These are phyloP conservation scores for Anabacerthia variegaticeps DNA, from an alignment of 2,797 vertebrate species.

Conservation along the genomic window DNA sequence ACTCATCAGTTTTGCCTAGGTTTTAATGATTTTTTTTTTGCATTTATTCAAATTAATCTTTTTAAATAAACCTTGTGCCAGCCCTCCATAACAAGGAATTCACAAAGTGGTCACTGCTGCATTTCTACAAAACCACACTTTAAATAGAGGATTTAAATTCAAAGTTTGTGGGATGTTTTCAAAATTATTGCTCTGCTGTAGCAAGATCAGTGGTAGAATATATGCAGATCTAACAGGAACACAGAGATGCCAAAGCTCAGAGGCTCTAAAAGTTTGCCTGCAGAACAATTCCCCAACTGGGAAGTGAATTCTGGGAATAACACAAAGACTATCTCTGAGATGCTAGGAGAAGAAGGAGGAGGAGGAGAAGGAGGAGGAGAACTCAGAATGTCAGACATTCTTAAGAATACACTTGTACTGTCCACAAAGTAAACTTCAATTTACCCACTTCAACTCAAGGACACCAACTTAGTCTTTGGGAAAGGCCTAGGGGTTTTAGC, in stretches of 20 bases:
- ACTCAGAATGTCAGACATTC: not conserved
- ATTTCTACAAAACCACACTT: not conserved
- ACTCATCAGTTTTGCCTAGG: not conserved
- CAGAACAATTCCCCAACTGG: not conserved
- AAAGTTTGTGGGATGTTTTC: not conserved
- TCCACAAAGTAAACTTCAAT: not conserved
- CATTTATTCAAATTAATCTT: not conserved
- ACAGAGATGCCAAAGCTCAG: not conserved
- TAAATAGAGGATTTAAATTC: not conserved
- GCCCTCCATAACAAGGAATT: not conserved
- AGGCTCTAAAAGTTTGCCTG: not conserved
- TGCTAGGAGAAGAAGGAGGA: too few species aligned
- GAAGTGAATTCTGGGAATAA: not conserved
- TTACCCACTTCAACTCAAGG: not conserved
- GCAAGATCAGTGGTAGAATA: not conserved
- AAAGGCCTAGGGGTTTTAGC: not conserved
- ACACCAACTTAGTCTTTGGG: not conserved
- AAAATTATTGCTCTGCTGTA: not conserved
- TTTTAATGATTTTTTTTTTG: not conserved
- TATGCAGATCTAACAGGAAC: not conserved
- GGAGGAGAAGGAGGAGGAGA: not conserved
- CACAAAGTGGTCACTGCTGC: not conserved
- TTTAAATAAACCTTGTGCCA: not conserved
- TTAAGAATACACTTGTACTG: not conserved
- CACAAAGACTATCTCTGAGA: not conserved